A percentile compares a stretch with the other conserved stretches of the same genome.
Conservation (phyloP, 2,797 vertebrate genomes). For the Xenentodon cancila region DNA sequence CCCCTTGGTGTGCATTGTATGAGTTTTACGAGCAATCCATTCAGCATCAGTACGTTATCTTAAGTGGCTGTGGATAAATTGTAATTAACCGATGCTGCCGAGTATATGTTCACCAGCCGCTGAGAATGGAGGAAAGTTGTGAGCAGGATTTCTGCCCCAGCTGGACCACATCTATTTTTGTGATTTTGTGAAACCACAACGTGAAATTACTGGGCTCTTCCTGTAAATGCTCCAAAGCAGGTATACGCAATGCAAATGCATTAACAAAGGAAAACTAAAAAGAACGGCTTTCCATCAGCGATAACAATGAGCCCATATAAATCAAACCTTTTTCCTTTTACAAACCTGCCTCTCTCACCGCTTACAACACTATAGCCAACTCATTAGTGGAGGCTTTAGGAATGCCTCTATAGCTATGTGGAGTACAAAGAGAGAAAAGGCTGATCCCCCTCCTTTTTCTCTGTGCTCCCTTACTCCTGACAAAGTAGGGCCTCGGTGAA, state of each 20-base stretch:
- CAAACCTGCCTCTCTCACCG: conserved; percentile 60
- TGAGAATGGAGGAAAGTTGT: conserved; percentile 9
- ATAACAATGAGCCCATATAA: conserved; percentile 63
- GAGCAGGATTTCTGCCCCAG: conserved; percentile 13
- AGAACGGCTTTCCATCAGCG: conserved; percentile 59
- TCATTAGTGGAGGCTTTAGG: conserved; percentile 76
- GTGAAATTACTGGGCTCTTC: conserved; percentile 29
- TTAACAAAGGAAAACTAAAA: conserved; percentile 41
- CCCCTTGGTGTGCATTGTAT: conserved; percentile 57
- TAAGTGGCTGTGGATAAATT: conserved; percentile 73
- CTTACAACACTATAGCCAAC: conserved; percentile 56
- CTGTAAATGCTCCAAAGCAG: conserved; percentile 38
- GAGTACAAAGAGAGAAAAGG: conserved; percentile 74
- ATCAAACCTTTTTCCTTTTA: conserved; percentile 71
- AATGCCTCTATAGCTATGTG: conserved; percentile 68
- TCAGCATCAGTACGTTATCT: conserved; percentile 76
- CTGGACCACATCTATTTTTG: conserved; percentile 29
- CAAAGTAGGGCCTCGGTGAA: conserved; percentile 76
- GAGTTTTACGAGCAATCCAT: conserved; percentile 78
- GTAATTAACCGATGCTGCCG: conserved; percentile 61
- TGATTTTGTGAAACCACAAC: conserved; percentile 32
- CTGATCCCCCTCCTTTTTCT: conserved; percentile 61
- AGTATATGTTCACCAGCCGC: conserved; percentile 27
- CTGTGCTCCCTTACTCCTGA: conserved; percentile 65
- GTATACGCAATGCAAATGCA: conserved; percentile 25